Percentiles rank a stretch among this genome's conserved stretches.
These are phyloP conservation scores for Cyanoderma ruficeps DNA, from an alignment of 2,113 vertebrate species.

Conservation along the genomic window DNA sequence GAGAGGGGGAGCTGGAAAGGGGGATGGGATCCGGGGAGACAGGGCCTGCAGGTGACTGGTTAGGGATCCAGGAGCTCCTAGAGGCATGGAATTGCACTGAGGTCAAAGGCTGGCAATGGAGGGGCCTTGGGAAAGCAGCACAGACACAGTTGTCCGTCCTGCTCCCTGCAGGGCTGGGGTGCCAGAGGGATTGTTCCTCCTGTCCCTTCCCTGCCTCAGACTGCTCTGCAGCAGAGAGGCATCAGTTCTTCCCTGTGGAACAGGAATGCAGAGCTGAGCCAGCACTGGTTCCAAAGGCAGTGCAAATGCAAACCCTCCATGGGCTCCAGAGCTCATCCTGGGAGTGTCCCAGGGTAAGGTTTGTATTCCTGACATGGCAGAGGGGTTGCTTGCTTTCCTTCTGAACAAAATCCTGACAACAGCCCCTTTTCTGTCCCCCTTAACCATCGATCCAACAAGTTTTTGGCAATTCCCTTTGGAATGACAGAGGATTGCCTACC, in stretches of 20 bases:
- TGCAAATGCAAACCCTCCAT: neutral
- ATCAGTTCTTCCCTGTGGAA: neutral
- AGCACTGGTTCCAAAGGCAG: neutral
- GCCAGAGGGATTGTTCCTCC: neutral
- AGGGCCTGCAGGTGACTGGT: neutral
- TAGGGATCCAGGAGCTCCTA: neutral
- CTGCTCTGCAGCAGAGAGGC: neutral
- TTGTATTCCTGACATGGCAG: neutral
- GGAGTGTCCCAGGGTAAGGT: neutral
- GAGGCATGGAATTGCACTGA: neutral
- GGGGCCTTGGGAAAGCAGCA: neutral
- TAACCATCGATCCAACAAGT: no score
- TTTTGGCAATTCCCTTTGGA: neutral
- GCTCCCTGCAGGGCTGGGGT: neutral
- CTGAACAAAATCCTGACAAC: neutral
- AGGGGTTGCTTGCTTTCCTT: neutral
- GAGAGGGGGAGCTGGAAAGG: neutral
- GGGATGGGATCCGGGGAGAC: neutral
- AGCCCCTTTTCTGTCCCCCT: no score
- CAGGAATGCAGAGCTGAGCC: neutral
- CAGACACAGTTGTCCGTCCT: fast-evolving
- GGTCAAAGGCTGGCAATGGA: neutral
- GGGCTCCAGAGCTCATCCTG: neutral
- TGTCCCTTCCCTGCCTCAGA: neutral
- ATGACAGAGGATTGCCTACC: neutral